phyloP scores from a whole-genome alignment of 1,140 invertebrate species.

The Pseudomyrmex concolor region DNA sequence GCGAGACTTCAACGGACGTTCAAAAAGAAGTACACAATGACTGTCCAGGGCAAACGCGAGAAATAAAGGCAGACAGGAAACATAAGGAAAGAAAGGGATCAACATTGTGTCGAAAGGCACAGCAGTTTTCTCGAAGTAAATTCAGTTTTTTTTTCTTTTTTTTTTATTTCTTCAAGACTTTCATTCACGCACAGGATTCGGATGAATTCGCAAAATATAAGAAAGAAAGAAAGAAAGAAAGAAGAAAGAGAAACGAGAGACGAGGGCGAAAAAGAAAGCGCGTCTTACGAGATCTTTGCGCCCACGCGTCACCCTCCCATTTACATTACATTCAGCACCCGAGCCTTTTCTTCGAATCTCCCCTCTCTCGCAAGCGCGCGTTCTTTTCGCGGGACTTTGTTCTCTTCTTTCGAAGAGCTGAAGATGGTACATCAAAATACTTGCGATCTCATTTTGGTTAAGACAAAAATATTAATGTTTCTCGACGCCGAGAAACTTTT shows the following conservation, averaged over 20 bases:
- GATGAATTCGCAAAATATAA: slow-evolving; percentile 56
- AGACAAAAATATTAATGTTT: slow-evolving; percentile 35
- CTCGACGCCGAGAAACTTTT: neutral
- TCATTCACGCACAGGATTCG: slow-evolving; percentile 65
- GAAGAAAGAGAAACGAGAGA: neutral
- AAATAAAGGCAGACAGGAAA: slow-evolving; percentile 2
- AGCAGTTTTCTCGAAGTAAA: slow-evolving; percentile 54
- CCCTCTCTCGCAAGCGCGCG: slow-evolving; percentile 40
- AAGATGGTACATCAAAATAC: slow-evolving; percentile 41
- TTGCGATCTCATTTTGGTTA: slow-evolving; percentile 43
- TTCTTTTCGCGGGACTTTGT: slow-evolving; percentile 51
- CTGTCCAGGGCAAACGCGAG: neutral
- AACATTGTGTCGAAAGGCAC: slow-evolving; percentile 58
- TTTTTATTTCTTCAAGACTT: slow-evolving; percentile 52
- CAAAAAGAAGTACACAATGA: slow-evolving; percentile 41
- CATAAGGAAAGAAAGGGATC: slow-evolving; percentile 22
- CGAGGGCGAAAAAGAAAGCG: slow-evolving; percentile 30
- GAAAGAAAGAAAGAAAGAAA: slow-evolving; percentile 1
- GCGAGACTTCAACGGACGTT: slow-evolving; percentile 40
- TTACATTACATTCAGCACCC: slow-evolving; percentile 68
- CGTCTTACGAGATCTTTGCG: slow-evolving; percentile 60
- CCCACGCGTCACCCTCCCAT: slow-evolving; percentile 65
- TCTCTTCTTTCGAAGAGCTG: slow-evolving; percentile 27
- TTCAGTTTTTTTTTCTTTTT: slow-evolving; percentile 54
- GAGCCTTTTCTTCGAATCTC: slow-evolving; percentile 52